Percentiles rank a stretch among this genome's conserved stretches.
Evolutionary conservation across 1,140 invertebrate genomes (phyloP).

Genomic region (Camponotus vicinus): DNA sequence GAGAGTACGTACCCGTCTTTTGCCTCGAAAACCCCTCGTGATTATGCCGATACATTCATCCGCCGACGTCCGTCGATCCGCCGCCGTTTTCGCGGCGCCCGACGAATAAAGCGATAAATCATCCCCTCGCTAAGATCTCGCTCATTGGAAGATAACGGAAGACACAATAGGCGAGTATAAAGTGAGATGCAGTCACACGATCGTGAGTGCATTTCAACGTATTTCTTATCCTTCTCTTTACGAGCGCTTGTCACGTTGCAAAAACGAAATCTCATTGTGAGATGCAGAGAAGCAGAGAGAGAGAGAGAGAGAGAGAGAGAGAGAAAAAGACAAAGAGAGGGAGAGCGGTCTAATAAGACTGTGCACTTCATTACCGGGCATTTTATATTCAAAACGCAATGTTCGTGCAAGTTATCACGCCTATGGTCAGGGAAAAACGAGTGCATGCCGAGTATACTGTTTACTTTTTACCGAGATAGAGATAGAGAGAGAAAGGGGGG

Average conservation of each 20-base stretch:
- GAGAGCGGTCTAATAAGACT: constrained; percentile 44
- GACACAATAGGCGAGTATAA: constrained; percentile 30
- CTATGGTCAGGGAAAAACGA: constrained; percentile 36
- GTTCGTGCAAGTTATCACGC: constrained; percentile 55
- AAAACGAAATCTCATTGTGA: constrained; percentile 42
- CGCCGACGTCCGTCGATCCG: constrained; percentile 16
- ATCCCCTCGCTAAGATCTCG: constrained; percentile 32
- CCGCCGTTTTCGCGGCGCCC: constrained; percentile 9
- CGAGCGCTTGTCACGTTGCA: constrained; percentile 26
- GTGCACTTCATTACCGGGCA: constrained; percentile 51
- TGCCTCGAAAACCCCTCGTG: constrained; percentile 67
- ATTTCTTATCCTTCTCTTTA: not conserved
- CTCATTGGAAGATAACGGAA: not conserved
- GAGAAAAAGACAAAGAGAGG: not conserved
- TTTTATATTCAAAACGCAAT: constrained; percentile 53
- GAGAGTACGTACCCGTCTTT: constrained; percentile 64
- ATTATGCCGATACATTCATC: constrained; percentile 73
- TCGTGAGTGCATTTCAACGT: constrained; percentile 18
- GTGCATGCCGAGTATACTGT: constrained; percentile 46
- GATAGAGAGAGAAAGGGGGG: not conserved
- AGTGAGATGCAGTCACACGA: constrained; percentile 20
- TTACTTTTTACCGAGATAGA: constrained; percentile 47
- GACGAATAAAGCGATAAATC: constrained; percentile 28
- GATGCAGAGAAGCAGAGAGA: not conserved
- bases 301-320: not conserved